Percentiles rank a stretch among this genome's conserved stretches.
phyloP scores from a whole-genome alignment of 2,888 invertebrate species.

The Perdita meconis region DNA sequence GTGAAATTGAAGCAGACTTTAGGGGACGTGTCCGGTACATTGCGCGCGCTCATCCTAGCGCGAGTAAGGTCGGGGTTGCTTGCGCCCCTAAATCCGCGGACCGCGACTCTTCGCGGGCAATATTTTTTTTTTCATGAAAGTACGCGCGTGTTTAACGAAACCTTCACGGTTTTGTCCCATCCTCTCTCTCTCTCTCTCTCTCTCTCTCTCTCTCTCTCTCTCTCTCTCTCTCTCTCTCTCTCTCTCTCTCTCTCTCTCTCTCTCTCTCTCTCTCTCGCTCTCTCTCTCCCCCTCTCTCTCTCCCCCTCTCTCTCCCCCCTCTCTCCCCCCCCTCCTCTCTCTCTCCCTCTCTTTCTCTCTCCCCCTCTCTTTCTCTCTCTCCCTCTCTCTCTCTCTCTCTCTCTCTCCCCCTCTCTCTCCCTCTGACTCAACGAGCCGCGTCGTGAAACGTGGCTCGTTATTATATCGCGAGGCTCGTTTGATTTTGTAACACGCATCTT shows the following conservation, averaged over 20 bases:
- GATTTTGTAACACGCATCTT: background rate
- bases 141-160: constrained; percentile 1
- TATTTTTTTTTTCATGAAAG: constrained; percentile 15
- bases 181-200: background rate
- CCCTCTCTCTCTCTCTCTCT: background rate
- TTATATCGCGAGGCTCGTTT: background rate
- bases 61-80: constrained; percentile 19
- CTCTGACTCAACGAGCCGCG: background rate
- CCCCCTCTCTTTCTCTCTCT: background rate
- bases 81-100: constrained; percentile 26
- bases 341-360: background rate
- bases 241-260: background rate
- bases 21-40: background rate
- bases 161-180: background rate
- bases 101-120: background rate
- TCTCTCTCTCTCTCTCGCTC: background rate
- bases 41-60: constrained; percentile 20
- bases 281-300: background rate
- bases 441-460: constrained; percentile 5
- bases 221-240: background rate
- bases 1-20: constrained; percentile 28
- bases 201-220: background rate
- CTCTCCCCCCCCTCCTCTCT: background rate
- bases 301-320: background rate
- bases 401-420: background rate